A percentile compares a stretch with the other conserved stretches of the same genome.
Evolutionary conservation across 2,888 invertebrate genomes (phyloP).

Genomic region (Cistogaster globosa): DNA sequence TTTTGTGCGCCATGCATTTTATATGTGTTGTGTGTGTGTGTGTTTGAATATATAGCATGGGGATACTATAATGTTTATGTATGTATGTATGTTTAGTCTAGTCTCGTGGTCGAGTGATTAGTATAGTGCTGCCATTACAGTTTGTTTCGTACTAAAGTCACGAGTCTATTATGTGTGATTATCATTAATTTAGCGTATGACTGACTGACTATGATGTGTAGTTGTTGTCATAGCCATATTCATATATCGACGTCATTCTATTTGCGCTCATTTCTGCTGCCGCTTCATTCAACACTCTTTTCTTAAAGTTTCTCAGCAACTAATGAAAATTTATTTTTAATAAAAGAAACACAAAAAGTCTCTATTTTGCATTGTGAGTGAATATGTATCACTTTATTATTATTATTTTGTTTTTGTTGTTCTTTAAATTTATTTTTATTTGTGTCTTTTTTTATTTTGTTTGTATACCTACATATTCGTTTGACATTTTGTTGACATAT

Average conservation of each 20-base stretch:
- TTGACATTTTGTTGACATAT: constrained; percentile 41
- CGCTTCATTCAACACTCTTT: not conserved
- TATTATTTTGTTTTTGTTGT: not conserved
- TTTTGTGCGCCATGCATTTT: constrained; percentile 17
- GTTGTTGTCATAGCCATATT: constrained; percentile 27
- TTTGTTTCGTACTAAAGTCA: constrained; percentile 65
- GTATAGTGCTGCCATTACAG: constrained; percentile 59
- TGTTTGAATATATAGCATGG: not conserved
- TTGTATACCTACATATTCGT: constrained; percentile 1
- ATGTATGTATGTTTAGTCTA: constrained; percentile 27
- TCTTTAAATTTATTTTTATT: not conserved
- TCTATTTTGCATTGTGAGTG: not conserved
- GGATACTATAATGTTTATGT: not conserved
- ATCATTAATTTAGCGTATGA: constrained; percentile 68
- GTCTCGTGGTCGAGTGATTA: constrained; percentile 71
- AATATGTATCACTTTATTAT: not conserved
- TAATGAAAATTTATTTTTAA: not conserved
- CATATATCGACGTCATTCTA: constrained; percentile 8
- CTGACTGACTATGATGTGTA: constrained; percentile 37
- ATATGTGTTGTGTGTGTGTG: not conserved
- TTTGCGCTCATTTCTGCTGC: constrained; percentile 18
- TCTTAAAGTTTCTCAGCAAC: not conserved
- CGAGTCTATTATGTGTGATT: constrained; percentile 68
- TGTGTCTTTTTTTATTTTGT: no score
- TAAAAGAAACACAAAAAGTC: not conserved